A percentile compares a stretch with the other conserved stretches of the same genome.
phyloP scores from a whole-genome alignment of 2,888 invertebrate genomes.

The Tenthredo amoena region DNA sequence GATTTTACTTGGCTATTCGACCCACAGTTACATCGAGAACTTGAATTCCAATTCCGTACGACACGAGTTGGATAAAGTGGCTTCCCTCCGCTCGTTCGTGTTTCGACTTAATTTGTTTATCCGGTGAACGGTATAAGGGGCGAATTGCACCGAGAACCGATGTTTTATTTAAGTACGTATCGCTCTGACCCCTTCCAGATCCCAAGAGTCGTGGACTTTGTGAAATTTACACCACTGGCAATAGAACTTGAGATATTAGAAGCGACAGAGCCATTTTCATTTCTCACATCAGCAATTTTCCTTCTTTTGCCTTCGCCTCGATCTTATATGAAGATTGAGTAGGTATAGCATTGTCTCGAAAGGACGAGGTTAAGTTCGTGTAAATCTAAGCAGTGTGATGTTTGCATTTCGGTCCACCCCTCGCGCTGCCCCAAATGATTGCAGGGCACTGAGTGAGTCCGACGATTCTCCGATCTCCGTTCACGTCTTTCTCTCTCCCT shows the following conservation, averaged over 20 bases:
- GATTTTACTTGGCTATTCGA: not conserved
- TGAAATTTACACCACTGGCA: not conserved
- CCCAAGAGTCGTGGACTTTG: slow-evolving; percentile 61
- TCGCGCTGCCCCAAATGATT: slow-evolving; percentile 18
- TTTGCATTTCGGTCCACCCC: slow-evolving; percentile 43
- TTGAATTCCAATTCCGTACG: slow-evolving; percentile 60
- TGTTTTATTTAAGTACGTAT: slow-evolving; percentile 76
- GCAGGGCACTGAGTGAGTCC: slow-evolving; percentile 27
- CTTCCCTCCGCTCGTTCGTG: slow-evolving; percentile 62
- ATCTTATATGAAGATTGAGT: not conserved
- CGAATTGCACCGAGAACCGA: slow-evolving; percentile 73
- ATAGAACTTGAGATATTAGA: not conserved
- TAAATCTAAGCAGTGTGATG: slow-evolving; percentile 20
- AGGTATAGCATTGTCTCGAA: not conserved
- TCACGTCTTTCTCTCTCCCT: slow-evolving; percentile 50
- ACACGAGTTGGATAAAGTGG: slow-evolving; percentile 60
- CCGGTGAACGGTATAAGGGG: slow-evolving; percentile 66
- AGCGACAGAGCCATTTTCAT: not conserved
- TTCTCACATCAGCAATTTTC: not conserved
- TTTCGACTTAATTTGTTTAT: slow-evolving; percentile 76
- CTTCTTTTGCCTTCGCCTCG: no score
- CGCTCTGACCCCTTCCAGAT: slow-evolving; percentile 70
- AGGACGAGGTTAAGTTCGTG: not conserved
- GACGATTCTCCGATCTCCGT: slow-evolving; percentile 34
- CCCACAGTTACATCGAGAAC: slow-evolving; percentile 36